Conservation (phyloP, 1,140 invertebrate genomes). For the Phenacoccus solenopsis region DNA sequence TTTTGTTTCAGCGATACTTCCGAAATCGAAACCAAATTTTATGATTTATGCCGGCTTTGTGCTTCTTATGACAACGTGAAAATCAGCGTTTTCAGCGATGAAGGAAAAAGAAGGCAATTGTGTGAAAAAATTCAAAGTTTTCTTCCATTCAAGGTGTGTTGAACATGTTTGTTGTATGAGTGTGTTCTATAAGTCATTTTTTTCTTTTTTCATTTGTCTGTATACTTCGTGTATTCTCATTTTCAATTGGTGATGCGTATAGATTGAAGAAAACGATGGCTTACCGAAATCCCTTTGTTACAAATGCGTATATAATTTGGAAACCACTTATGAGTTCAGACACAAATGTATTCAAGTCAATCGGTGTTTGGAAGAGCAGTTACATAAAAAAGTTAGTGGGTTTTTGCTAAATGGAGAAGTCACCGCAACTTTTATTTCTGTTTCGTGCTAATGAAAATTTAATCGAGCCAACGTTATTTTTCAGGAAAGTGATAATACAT, state of each 20-base stretch:
- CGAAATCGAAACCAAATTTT: neutral
- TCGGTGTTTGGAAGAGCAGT: neutral
- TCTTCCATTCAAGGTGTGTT: conserved; percentile 37
- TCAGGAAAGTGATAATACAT: neutral
- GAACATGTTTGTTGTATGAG: neutral
- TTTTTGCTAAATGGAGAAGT: no score
- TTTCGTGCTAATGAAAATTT: no score
- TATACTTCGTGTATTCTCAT: neutral
- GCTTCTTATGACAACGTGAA: conserved; percentile 38
- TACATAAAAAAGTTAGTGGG: neutral
- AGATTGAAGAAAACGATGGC: conserved; percentile 38
- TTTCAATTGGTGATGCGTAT: conserved; percentile 3
- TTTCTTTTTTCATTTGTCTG: neutral
- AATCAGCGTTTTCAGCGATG: conserved; percentile 39
- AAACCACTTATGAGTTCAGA: conserved; percentile 42
- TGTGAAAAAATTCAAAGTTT: conserved; percentile 39
- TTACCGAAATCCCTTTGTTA: conserved; percentile 40
- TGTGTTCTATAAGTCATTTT: neutral
- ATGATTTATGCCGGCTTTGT: conserved; percentile 38
- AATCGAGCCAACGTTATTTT: no score
- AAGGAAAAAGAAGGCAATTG: conserved; percentile 37
- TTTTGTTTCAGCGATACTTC: neutral
- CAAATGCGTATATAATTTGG: conserved; percentile 40
- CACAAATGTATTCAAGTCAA: conserved; percentile 38
- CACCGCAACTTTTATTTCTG: no score